These are phyloP conservation scores for Naso thynnoides DNA, from an alignment of 2,797 vertebrate species.

Conservation along the genomic window DNA sequence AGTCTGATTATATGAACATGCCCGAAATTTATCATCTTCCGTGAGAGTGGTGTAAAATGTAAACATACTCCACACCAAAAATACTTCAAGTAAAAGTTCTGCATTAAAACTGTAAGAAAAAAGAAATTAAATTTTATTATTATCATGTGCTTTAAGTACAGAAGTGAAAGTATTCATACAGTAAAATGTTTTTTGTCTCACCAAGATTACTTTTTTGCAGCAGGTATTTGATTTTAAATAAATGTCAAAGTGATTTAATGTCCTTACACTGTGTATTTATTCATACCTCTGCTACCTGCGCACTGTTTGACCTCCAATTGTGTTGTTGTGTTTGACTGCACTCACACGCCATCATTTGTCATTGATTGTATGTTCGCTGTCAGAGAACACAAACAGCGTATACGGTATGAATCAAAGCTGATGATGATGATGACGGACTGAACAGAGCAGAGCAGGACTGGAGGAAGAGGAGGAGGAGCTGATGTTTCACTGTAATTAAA, in stretches of 20 bases:
- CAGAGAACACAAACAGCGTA: slow-evolving; percentile 9
- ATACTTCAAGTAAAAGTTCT: not conserved
- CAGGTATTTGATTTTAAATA: slow-evolving; percentile 29
- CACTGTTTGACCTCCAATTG: slow-evolving; percentile 15
- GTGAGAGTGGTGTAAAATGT: too few relatives aligned
- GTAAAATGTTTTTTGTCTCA: not conserved
- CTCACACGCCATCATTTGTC: slow-evolving; percentile 1
- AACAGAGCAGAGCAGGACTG: not conserved
- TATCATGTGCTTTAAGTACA: not conserved
- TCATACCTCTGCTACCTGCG: slow-evolving; percentile 39
- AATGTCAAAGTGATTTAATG: slow-evolving; percentile 8
- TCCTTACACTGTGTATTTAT: slow-evolving; percentile 28
- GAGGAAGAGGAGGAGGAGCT: slow-evolving; percentile 27
- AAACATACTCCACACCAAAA: too few relatives aligned
- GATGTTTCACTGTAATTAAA: slow-evolving; percentile 19
- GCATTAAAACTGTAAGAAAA: not conserved
- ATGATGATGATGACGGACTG: slow-evolving; percentile 31
- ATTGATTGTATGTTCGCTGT: slow-evolving; percentile 13
- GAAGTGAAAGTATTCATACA: not conserved
- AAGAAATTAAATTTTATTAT: too few relatives aligned
- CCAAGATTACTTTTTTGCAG: too few relatives aligned
- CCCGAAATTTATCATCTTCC: too few relatives aligned
- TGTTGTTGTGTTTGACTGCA: slow-evolving; percentile 28
- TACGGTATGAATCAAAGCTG: slow-evolving; percentile 7
- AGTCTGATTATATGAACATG: too few relatives aligned